Conservation (phyloP, 2,113 vertebrate species). For the Leptobrachium ailaonicum region DNA sequence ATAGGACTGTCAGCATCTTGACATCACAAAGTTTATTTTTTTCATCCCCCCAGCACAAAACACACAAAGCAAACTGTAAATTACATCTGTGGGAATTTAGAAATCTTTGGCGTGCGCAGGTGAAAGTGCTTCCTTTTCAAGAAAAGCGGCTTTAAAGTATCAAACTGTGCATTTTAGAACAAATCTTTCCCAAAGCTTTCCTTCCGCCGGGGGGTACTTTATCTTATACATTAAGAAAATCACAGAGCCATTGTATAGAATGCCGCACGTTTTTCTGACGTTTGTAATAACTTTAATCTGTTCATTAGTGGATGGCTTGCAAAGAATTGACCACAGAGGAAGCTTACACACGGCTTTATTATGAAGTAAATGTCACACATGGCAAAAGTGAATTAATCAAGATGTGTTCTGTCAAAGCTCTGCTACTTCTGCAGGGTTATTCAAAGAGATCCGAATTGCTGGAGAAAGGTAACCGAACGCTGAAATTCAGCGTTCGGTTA, state of each 20-base stretch:
- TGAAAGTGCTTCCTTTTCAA: slow-evolving; percentile 6
- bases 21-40: neutral
- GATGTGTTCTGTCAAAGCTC: slow-evolving; percentile 6
- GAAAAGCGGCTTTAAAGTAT: slow-evolving; percentile 17
- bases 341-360: slow-evolving; percentile 41
- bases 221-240: slow-evolving; percentile 41
- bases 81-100: neutral
- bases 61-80: neutral
- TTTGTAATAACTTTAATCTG: slow-evolving; percentile 44
- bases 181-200: neutral
- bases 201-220: slow-evolving; percentile 26
- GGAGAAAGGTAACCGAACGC: too few relatives aligned
- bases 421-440: neutral
- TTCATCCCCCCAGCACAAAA: neutral
- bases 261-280: slow-evolving; percentile 25
- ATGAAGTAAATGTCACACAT: slow-evolving; percentile 41
- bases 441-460: too few relatives aligned
- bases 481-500: too few relatives aligned
- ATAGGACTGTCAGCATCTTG: neutral
- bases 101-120: neutral
- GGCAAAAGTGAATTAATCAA: slow-evolving; percentile 33
- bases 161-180: slow-evolving; percentile 13
- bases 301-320: slow-evolving; percentile 36
- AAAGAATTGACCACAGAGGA: slow-evolving; percentile 44
- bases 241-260: slow-evolving; percentile 30